Percentiles rank a stretch among this genome's conserved stretches.
These are phyloP conservation scores for Calcarius lapponicus DNA, from an alignment of 2,797 vertebrate species.

Conservation along the genomic window DNA sequence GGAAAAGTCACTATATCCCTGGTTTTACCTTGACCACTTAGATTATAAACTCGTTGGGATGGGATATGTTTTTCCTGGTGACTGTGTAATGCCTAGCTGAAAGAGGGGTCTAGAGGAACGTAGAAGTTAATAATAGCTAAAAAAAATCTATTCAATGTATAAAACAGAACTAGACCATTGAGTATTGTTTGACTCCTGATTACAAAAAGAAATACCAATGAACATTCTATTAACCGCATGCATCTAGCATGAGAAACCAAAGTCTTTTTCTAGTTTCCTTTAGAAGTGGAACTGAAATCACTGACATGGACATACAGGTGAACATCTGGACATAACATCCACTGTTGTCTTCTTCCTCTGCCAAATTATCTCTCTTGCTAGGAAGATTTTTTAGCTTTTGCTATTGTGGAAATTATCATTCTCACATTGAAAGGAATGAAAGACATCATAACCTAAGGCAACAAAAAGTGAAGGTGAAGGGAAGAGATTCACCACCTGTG, in stretches of 20 bases:
- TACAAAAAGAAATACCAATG: background rate
- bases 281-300: background rate
- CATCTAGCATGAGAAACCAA: background rate
- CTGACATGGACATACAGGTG: background rate
- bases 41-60: fast-evolving
- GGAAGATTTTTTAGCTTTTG: background rate
- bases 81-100: background rate
- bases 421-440: background rate
- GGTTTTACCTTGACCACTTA: background rate
- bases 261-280: background rate
- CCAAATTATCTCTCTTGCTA: background rate
- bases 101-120: background rate
- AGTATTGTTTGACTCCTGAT: background rate
- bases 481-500: background rate
- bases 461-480: background rate
- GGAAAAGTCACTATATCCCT: background rate
- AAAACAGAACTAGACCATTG: background rate
- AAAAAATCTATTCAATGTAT: background rate
- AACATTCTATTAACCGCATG: background rate
- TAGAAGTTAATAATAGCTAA: background rate
- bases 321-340: background rate
- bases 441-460: background rate
- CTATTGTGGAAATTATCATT: background rate
- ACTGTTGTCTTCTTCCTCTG: background rate
- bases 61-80: background rate